Evolutionary conservation across 2,888 invertebrate genomes (phyloP).

Genomic region (Drosophila kuntzei): DNA sequence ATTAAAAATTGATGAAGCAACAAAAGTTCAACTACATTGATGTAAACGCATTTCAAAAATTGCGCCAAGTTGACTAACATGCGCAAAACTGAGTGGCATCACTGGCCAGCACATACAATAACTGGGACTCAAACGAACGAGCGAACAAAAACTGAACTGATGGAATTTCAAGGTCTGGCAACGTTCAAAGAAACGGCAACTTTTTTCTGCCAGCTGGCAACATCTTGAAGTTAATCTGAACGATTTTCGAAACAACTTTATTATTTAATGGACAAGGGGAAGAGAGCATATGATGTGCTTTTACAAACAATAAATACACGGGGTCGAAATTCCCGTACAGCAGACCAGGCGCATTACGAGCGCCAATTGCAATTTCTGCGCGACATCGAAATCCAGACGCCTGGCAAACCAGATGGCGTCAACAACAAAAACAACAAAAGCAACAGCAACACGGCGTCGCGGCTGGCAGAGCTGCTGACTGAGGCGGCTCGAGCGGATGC

Average conservation of each 20-base stretch:
- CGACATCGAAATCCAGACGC: conserved; percentile 27
- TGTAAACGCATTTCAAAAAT: conserved; percentile 5
- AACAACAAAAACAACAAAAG: no score
- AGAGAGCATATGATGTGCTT: conserved; percentile 42
- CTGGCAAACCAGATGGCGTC: conserved; percentile 32
- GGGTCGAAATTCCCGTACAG: conserved; percentile 3
- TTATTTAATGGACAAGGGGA: conserved; percentile 61
- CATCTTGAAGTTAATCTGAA: no score
- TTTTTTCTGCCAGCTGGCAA: no score
- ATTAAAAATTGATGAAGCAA: no score
- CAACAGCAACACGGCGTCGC: conserved; percentile 15
- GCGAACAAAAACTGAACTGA: no score
- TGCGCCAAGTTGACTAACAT: conserved; percentile 14
- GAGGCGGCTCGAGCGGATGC: conserved; percentile 18
- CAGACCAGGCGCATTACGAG: conserved; percentile 20
- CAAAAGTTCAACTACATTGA: no score
- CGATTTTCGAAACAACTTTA: no score
- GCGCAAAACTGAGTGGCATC: neutral
- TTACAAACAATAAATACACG: conserved; percentile 33
- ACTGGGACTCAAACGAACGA: no score
- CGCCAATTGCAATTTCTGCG: conserved; percentile 52
- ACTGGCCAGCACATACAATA: no score
- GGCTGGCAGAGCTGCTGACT: conserved; percentile 48
- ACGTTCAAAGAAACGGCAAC: no score
- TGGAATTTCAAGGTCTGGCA: no score